Evolutionary conservation across 2,797 vertebrate species (phyloP), one percentile per base, ranked within the genome.

Genomic region (Lithobates pipiens): DNA sequence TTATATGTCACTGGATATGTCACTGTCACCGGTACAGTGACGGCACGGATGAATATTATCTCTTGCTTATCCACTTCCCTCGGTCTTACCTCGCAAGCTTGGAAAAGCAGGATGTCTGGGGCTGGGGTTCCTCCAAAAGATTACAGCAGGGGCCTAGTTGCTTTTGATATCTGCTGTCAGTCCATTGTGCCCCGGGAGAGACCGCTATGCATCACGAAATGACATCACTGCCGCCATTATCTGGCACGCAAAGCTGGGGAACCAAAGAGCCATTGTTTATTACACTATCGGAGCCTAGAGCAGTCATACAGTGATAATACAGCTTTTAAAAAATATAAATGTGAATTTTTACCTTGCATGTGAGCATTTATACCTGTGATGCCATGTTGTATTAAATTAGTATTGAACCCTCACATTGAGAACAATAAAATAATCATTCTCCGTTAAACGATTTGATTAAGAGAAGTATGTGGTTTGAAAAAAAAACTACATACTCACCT

Each of bases 251-350:
- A 29, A 10, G 57, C 68, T 39, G 75, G 50, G 18, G 67, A n/a
- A 77, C n/a, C 72, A 76, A 86, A 82, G 79, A 74, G 5, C 79
- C 80, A 86, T 86, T 86, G 85, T 86, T 86, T 18, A 29, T 2
- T 29, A 16, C 25, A 15, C 72, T 81, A 86, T 86, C 72, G 10
- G 16, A 71, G 70, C 3, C 63, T 11, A 25, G 10, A 13, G 25
- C 63, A 67, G 50, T 54, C 50, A 21, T 1, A 21, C 16, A 21
- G 54, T 23, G 54, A 61, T 23, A 61, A 2, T n/a, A 61, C 54
- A 61, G 21, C 8, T 23, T 61, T 61, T 5, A 5, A 21, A 23
- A 61, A 61, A 61, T 23, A 61, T 61, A 61, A 61, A 23, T 23
- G 21, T 23, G 2, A 61, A 61, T 54, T 18, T 54, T 21, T 18